Base-by-base conservation (phyloP, 1,140 invertebrate genomes). In the Nomia melanderi region DNA sequence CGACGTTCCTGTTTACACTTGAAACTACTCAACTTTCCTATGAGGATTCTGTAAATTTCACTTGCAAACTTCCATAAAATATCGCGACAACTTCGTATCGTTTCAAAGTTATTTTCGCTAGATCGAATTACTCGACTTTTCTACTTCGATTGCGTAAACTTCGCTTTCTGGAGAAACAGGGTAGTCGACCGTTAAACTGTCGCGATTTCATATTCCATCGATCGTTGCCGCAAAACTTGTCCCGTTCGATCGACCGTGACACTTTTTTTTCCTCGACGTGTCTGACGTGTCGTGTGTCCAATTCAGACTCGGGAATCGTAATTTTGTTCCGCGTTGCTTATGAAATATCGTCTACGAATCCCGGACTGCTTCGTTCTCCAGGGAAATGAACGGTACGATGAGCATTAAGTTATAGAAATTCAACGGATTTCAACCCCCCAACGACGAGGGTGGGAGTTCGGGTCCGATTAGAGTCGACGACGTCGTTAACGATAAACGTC, bases 171-270 rank as follows among this genome's bases (percentile, higher is more conserved):
- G n/a, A 0, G 7, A 14, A 20, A n/a, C 8, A n/a, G 47, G 17
- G 47, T 50, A 17, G 12, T 17, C 41, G 41, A 44, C 41, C 41
- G 41, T 17, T 44, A 44, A 44, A 44, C 41, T 17, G 20, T n/a
- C 20, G 47, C n/a, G 20, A n/a, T 50, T 50, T 17, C 20, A n/a
- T 50, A 50, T n/a, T 50, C 47, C 17, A 20, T 50, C n/a, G 47
- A n/a, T n/a, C 47, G n/a, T 33, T n/a, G 53, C 14, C n/a, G 27
- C 31, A 9, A 23, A 25, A 69, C 31, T 29, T 39, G n/a, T 36
- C 25, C n/a, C 53, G 79, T 65, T 76, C 77, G 71, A 82, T 82
- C 53, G 72, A 36, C 80, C 80, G 60, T 79, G 77, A 79, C 80
- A 71, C 47, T 53, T 76, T 79, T 79, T 62, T 44, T 44, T 44